Evolutionary conservation across 2,888 invertebrate genomes (phyloP).

Genomic region (Caenorhabditis parvicauda): DNA sequence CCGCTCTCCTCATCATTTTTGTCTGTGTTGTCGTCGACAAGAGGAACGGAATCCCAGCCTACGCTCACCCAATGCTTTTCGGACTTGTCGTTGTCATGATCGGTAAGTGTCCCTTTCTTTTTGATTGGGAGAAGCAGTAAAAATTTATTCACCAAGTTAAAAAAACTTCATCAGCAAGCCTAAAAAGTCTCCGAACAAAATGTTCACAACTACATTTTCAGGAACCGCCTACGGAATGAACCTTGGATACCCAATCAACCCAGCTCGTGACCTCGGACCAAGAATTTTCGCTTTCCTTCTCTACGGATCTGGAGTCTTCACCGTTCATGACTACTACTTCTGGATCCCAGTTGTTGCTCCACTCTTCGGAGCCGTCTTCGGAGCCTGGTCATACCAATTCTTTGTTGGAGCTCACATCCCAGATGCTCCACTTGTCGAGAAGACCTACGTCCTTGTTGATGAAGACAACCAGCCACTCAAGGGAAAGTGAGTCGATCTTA

Average conservation of each 20-base stretch:
- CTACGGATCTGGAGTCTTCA: conserved; percentile 51
- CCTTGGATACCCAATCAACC: conserved; percentile 55
- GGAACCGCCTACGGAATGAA: conserved; percentile 50
- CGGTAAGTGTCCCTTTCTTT: conserved; percentile 16
- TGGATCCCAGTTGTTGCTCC: conserved; percentile 48
- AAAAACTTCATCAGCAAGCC: not conserved
- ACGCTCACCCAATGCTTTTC: conserved; percentile 53
- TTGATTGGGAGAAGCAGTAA: not conserved
- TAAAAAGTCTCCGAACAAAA: not conserved
- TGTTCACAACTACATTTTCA: not conserved
- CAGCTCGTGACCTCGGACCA: conserved; percentile 59
- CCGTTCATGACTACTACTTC: conserved; percentile 42
- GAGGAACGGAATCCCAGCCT: conserved; percentile 47
- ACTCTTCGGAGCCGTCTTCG: conserved; percentile 35
- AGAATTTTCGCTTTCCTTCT: conserved; percentile 51
- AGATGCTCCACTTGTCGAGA: conserved; percentile 23
- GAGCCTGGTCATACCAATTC: conserved; percentile 44
- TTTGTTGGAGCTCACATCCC: conserved; percentile 47
- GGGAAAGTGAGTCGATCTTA: not conserved
- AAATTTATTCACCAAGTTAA: no score
- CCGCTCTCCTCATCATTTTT: conserved; percentile 52
- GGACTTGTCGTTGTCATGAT: conserved; percentile 57
- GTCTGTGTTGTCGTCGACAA: conserved; percentile 51
- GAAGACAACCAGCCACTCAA: conserved; percentile 30
- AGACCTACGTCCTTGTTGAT: conserved; percentile 30